Evolutionary conservation across 2,888 invertebrate species (phyloP).

Genomic region (Endotricha flammealis): DNA sequence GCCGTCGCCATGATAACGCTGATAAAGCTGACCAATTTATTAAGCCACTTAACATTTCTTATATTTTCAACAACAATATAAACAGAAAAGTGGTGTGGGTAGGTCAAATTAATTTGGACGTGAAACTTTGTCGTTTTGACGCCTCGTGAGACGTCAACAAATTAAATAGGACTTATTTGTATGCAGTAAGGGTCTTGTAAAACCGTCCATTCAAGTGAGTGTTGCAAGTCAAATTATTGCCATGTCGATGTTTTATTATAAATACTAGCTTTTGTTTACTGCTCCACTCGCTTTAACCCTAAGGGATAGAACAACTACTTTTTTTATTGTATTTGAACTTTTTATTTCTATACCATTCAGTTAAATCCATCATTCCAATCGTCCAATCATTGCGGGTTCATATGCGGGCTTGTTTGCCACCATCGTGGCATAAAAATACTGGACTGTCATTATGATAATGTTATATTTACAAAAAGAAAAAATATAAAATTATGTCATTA

Average conservation of each 20-base stretch:
- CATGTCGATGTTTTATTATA: slow-evolving; percentile 2
- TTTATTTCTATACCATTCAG: too few relatives aligned
- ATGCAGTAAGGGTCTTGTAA: slow-evolving; percentile 48
- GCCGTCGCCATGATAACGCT: slow-evolving; percentile 47
- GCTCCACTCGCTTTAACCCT: not conserved
- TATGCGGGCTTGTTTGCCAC: too few relatives aligned
- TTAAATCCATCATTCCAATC: too few relatives aligned
- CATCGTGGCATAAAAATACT: too few relatives aligned
- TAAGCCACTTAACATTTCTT: slow-evolving; percentile 23
- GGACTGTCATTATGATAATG: too few relatives aligned
- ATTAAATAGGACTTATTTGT: slow-evolving; percentile 60
- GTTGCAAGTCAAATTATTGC: slow-evolving; percentile 28
- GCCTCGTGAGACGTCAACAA: slow-evolving; percentile 58
- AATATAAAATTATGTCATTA: too few relatives aligned
- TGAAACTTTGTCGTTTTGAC: slow-evolving; percentile 55
- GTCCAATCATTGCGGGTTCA: too few relatives aligned
- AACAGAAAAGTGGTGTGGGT: not conserved
- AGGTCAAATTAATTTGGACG: slow-evolving; percentile 31
- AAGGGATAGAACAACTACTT: too few relatives aligned
- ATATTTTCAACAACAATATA: slow-evolving; percentile 9
- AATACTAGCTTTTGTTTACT: too few relatives aligned
- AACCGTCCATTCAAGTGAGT: slow-evolving; percentile 33
- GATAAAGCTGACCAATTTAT: slow-evolving; percentile 48
- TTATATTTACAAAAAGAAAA: too few relatives aligned
- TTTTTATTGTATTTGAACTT: too few relatives aligned